Base-by-base conservation (phyloP, 2,797 vertebrate genomes). In the Phyllotis vaccarum region DNA sequence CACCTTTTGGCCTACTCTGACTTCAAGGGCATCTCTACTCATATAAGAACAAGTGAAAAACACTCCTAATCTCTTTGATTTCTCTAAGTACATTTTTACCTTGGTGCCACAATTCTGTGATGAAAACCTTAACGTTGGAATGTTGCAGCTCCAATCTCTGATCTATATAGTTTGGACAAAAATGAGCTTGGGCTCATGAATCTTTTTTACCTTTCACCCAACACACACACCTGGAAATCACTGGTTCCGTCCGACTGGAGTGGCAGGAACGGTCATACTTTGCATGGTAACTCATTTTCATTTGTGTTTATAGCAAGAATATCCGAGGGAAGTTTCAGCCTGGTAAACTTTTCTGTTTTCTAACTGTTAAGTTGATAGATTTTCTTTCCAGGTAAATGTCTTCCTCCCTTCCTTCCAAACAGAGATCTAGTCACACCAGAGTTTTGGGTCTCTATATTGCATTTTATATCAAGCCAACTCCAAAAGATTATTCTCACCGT, bases 381-480 rank as follows among this genome's bases (percentile, higher is more conserved):
- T 95, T 98, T 79, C 95, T 90, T 96, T n/a, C 70, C 93, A 97
- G 91, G 74, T 95, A 56, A 97, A n/a, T 16, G 93, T 11, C 75
- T 52, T 58, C 29, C 49, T 54, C n/a, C 60, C 43, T 56, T 58
- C 17, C 95, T 93, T 34, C 27, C 21, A 89, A 89, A 95, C 54
- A 89, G 58, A 93, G 86, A 83, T 94, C 52, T 0, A 95, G 80
- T 94, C 87, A 90, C 82, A 93, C 90, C 56, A 54, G 56, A 70
- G 80, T 93, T 95, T 76, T 80, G 89, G 86, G 72, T 54, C 3
- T 78, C 78, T 43, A 0, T 93, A n/a, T 79, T 54, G 85, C 78
- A 83, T 95, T 89, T 64, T 75, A 9, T 81, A 79, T 54, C 12
- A 85, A 91, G 90, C 52, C 72, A 96, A 93, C 52, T 54, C 79